Base-by-base conservation (phyloP, 2,113 vertebrate genomes). In the Otolemur garnettii region DNA sequence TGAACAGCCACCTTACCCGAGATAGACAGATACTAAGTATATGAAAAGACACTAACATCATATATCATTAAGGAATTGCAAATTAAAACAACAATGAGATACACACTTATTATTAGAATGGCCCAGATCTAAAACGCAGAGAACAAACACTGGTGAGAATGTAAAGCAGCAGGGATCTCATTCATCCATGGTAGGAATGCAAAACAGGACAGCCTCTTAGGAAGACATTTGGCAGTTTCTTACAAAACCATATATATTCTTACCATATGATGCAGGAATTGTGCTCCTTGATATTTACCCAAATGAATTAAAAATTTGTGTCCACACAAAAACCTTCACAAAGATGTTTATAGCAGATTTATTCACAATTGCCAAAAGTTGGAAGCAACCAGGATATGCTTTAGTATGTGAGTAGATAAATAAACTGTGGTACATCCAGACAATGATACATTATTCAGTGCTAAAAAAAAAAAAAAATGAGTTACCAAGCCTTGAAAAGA, bases 391-490 rank as follows among this genome's bases (percentile, higher is more conserved):
- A 64, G 81, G 60, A 59, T 78, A 33, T 24, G 30, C 22, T 91
- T 84, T 10, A 26, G 7, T 74, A 59, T 64, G 38, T 91, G 24
- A 95, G 35, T 57, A 53, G 35, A 38, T 81, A 74, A 50, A 55
- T 68, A 78, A 69, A 87, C 14, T 30, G 15, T 38, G 42, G 64
- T 91, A 75, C 5, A 35, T 50, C 1, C 13, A 93, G 8, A 33
- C 19, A n/a, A 21, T 75, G n/a, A 62, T 69, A 90, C 94, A 62
- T 38, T 77, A 75, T 45, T 80, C 35, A 86, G 13, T 69, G 81
- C n/a, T 87, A 78, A 78, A 87, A 83, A 88, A 42, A 42, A 42
- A 55, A 90, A n/a, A 64, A 91, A 86, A 53, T 66, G 60, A 92
- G 10, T 30, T 87, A 38, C 18, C 38, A 91, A 68, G 19, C 15